Conservation (phyloP, 92 coral and sea anemone species). For the Pocillopora grandis region DNA sequence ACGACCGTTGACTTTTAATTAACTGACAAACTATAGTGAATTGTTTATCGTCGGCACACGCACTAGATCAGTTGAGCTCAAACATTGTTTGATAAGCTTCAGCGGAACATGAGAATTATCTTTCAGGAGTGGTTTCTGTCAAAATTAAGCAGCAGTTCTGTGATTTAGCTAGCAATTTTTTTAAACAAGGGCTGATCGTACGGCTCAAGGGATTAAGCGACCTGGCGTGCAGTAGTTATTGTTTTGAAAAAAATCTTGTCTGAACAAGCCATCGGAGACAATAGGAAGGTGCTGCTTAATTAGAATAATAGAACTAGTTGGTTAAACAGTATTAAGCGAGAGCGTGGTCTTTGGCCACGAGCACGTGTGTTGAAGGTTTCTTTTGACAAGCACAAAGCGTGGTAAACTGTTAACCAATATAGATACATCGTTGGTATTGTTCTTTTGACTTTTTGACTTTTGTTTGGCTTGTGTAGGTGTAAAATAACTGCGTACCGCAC, state of each 20-base stretch:
- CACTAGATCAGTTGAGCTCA: not conserved
- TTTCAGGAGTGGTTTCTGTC: conserved; percentile 9
- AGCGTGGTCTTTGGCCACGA: conserved; percentile 41
- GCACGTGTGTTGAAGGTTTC: conserved; percentile 51
- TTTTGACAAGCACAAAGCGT: conserved; percentile 44
- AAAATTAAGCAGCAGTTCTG: conserved; percentile 12
- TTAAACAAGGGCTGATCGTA: conserved; percentile 25
- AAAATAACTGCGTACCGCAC: conserved; percentile 25
- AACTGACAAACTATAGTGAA: not conserved
- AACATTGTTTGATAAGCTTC: not conserved
- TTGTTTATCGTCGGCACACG: conserved; percentile 1
- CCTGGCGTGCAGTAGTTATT: conserved; percentile 42
- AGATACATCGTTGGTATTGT: conserved; percentile 40
- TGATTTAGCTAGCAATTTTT: conserved; percentile 10
- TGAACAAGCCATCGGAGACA: conserved; percentile 44
- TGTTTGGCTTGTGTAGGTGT: conserved; percentile 27
- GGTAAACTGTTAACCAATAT: conserved; percentile 47
- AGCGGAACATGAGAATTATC: not conserved
- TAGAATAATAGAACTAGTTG: conserved; percentile 25
- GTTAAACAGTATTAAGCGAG: conserved; percentile 44
- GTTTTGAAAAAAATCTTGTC: conserved; percentile 38
- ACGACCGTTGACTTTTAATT: conserved; percentile 29
- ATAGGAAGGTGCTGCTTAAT: conserved; percentile 22
- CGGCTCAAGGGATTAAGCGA: conserved; percentile 20
- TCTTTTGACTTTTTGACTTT: conserved; percentile 45